Evolutionary conservation across 2,888 invertebrate species (phyloP).

Genomic region (Tetrapedia diversipes): DNA sequence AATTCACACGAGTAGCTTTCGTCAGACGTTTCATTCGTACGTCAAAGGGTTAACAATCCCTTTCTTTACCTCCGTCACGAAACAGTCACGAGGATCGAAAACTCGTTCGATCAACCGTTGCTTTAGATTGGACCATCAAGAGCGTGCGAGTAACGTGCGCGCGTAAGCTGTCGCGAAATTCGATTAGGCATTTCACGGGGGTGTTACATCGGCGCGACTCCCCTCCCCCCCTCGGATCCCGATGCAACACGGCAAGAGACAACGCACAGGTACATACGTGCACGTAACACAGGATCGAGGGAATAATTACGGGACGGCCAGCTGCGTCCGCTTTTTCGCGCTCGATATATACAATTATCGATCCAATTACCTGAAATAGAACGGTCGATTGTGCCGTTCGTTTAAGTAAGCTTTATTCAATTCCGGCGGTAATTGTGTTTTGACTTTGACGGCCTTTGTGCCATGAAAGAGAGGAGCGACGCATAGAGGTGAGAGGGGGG

Average conservation of each 20-base stretch:
- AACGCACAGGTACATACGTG: slow-evolving; percentile 25
- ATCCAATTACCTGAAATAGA: slow-evolving; percentile 53
- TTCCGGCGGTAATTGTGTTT: slow-evolving; percentile 53
- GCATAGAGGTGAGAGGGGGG: background rate
- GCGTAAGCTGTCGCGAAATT: slow-evolving; percentile 24
- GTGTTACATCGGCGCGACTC: no score
- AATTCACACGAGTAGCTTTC: no score
- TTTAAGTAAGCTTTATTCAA: slow-evolving; percentile 57
- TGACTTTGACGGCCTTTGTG: slow-evolving; percentile 48
- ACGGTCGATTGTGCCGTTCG: slow-evolving; percentile 40
- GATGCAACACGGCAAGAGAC: no score
- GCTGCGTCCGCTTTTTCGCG: slow-evolving; percentile 43
- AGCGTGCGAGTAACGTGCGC: background rate
- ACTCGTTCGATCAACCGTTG: background rate
- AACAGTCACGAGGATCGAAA: background rate
- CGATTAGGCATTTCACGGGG: slow-evolving; percentile 31
- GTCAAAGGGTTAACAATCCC: no score
- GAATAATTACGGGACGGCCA: slow-evolving; percentile 49
- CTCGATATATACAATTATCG: slow-evolving; percentile 57
- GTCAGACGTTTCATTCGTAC: no score
- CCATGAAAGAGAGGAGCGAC: background rate
- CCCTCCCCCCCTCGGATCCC: no score
- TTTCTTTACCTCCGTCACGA: no score
- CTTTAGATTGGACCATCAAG: no score
- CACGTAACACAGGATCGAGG: slow-evolving; percentile 14